Conservation (phyloP, 2,888 invertebrate genomes). For the Nomada flava region DNA sequence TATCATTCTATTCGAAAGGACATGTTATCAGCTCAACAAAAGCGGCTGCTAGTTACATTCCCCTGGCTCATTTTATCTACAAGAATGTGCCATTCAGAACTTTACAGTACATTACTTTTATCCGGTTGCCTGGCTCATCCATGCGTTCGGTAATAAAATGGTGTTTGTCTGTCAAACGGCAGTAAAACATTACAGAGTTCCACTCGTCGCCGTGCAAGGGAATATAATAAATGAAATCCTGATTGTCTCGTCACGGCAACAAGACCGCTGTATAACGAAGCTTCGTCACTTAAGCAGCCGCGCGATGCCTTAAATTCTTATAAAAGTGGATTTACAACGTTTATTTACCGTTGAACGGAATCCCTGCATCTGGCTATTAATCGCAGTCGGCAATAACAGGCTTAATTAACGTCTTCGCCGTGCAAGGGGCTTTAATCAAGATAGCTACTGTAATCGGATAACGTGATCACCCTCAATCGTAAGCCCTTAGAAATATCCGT, state of each 20-base stretch:
- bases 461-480: slow-evolving; percentile 41
- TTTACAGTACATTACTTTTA: no score
- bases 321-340: slow-evolving; percentile 13
- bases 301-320: slow-evolving; percentile 23
- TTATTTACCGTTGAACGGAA: slow-evolving; percentile 38
- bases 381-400: slow-evolving; percentile 46
- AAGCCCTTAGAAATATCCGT: slow-evolving; percentile 19
- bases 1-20: no score
- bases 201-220: neutral
- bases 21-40: no score
- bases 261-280: neutral
- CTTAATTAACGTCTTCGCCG: slow-evolving; percentile 61
- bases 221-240: neutral
- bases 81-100: no score
- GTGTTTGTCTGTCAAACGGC: no score
- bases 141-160: no score
- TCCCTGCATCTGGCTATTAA: slow-evolving; percentile 31
- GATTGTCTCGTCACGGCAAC: neutral
- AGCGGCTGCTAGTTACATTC: no score
- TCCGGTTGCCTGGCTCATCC: no score
- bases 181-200: neutral
- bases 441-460: slow-evolving; percentile 53
- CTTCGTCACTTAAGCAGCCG: slow-evolving; percentile 1
- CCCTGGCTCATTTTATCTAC: no score
- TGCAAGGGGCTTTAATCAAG: slow-evolving; percentile 52